phyloP scores from a whole-genome alignment of 2,797 vertebrate species.

The Alcedo quadribrachys region DNA sequence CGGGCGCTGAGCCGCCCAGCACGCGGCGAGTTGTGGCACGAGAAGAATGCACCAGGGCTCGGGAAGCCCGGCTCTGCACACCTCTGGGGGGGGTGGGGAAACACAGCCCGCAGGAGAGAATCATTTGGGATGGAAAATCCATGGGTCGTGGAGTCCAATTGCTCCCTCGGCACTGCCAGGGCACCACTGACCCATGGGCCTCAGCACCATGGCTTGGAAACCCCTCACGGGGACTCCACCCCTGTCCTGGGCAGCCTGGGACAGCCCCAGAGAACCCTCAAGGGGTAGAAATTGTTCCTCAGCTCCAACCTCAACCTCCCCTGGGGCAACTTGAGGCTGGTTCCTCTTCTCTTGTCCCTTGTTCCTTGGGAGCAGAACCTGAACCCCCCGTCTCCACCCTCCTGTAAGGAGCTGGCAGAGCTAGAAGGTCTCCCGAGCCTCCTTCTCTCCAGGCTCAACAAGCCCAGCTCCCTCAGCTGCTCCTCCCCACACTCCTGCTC shows the following conservation, averaged over 20 bases:
- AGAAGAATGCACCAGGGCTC: background rate
- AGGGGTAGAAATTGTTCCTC: too few species aligned
- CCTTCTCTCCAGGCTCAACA: too few species aligned
- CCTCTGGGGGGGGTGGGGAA: too few species aligned
- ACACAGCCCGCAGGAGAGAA: background rate
- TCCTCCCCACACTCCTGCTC: background rate
- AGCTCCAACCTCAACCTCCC: too few species aligned
- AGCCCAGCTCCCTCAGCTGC: too few species aligned
- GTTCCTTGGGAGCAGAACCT: too few species aligned
- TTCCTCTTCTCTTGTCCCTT: too few species aligned
- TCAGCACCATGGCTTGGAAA: background rate
- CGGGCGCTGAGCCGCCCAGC: background rate
- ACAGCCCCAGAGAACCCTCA: too few species aligned
- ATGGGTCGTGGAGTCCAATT: background rate
- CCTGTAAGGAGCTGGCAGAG: too few species aligned
- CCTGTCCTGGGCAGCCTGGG: background rate
- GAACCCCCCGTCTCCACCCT: too few species aligned
- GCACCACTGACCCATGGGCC: background rate
- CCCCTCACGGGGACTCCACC: background rate
- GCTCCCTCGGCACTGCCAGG: background rate
- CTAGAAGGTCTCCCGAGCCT: too few species aligned
- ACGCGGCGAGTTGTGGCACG: fast-evolving
- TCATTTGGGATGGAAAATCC: background rate
- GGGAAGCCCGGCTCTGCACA: background rate
- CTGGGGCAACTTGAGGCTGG: too few species aligned